A percentile compares a stretch with the other conserved stretches of the same genome.
phyloP scores from a whole-genome alignment of 1,140 invertebrate species.

The Chlorops oryzae region DNA sequence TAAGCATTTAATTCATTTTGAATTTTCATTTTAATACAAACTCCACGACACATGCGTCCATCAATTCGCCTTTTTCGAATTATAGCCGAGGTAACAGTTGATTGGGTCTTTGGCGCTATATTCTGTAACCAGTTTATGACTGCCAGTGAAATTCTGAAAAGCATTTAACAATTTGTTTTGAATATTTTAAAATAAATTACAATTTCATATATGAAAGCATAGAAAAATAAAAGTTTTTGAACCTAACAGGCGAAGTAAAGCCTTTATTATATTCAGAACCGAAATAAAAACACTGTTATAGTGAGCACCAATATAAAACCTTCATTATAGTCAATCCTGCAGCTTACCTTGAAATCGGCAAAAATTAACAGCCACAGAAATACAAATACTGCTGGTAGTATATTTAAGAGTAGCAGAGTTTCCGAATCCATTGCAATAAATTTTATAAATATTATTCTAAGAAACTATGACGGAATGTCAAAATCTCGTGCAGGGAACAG shows the following conservation, averaged over 20 bases:
- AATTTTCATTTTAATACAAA: not conserved
- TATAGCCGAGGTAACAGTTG: conserved; percentile 39
- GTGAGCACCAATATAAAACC: too few relatives aligned
- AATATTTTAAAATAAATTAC: conserved; percentile 26
- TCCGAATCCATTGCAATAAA: too few relatives aligned
- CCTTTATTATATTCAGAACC: conserved; percentile 1
- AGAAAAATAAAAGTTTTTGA: not conserved
- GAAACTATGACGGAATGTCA: too few relatives aligned
- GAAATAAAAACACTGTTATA: not conserved
- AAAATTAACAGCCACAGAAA: conserved; percentile 34
- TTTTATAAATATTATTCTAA: too few relatives aligned
- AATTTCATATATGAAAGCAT: not conserved
- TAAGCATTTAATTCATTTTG: not conserved
- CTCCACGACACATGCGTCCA: not conserved
- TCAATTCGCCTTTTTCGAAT: conserved; percentile 9
- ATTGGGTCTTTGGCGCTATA: conserved; percentile 34
- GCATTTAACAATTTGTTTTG: conserved; percentile 15
- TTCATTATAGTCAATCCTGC: not conserved
- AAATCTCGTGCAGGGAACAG: too few relatives aligned
- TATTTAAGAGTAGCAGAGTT: too few relatives aligned
- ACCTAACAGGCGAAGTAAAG: too few relatives aligned
- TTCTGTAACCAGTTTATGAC: conserved; percentile 21
- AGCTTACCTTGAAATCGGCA: conserved; percentile 31
- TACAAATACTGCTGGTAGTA: conserved; percentile 24
- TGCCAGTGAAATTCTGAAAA: conserved; percentile 15